These are phyloP conservation scores for Intellagama lesueurii DNA, from an alignment of 2,797 vertebrate species.

Conservation along the genomic window DNA sequence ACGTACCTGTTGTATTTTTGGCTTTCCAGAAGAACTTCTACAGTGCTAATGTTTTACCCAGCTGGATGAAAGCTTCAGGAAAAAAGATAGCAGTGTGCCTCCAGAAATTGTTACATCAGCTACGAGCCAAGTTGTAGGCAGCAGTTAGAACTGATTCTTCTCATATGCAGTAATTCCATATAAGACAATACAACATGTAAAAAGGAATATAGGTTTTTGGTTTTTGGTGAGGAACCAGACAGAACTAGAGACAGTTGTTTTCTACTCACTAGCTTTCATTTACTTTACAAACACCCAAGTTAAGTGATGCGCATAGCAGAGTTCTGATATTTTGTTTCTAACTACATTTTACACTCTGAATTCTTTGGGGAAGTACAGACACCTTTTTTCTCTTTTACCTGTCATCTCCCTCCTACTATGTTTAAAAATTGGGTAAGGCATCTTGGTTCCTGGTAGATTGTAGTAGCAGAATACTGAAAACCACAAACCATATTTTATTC, in stretches of 20 bases:
- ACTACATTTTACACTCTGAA: not conserved
- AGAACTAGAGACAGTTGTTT: not conserved
- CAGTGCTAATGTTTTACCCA: not conserved
- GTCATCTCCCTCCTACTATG: not conserved
- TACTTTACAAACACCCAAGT: not conserved
- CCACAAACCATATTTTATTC: not conserved
- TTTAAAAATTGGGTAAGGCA: not conserved
- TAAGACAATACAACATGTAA: not conserved
- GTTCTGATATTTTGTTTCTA: not conserved
- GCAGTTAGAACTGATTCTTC: not conserved
- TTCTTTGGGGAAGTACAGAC: not conserved
- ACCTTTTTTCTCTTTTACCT: not conserved
- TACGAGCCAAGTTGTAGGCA: not conserved
- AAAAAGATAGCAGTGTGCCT: slow-evolving; percentile 6
- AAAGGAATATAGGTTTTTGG: not conserved
- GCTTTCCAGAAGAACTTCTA: not conserved
- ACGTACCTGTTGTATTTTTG: not conserved
- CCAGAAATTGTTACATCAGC: slow-evolving; percentile 28
- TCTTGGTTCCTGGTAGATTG: not conserved
- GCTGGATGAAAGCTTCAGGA: not conserved
- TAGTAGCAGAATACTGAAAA: not conserved
- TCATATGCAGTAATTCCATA: no score
- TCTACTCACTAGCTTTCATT: not conserved
- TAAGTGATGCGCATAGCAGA: not conserved
- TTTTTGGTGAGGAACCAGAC: not conserved